A percentile compares a stretch with the other conserved stretches of the same genome.
Evolutionary conservation across 2,888 invertebrate species (phyloP).

Genomic region (Scotopteryx bipunctaria): DNA sequence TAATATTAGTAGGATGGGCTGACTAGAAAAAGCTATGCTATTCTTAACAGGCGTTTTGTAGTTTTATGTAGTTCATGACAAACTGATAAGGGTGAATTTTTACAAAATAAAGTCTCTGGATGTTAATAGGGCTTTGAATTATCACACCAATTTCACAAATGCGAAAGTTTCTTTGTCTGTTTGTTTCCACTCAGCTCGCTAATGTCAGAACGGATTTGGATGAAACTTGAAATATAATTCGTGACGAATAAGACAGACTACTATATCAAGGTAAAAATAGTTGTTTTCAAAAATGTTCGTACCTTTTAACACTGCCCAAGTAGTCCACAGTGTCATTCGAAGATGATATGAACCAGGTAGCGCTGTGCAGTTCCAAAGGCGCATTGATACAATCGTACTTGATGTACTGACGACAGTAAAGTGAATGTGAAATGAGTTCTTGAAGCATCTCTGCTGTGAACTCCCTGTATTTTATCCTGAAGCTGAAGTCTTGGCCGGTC

Average conservation of each 20-base stretch:
- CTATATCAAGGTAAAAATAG: neutral
- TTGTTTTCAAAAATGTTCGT: neutral
- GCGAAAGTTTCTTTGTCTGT: no score
- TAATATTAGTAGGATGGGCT: no score
- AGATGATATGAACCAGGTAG: constrained; percentile 95
- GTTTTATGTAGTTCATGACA: no score
- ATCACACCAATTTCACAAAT: no score
- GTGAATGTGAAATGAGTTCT: constrained; percentile 93
- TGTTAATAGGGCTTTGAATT: no score
- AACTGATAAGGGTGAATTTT: no score
- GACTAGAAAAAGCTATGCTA: no score
- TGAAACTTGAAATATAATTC: neutral
- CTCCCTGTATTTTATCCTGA: constrained; percentile 93
- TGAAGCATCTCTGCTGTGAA: constrained; percentile 96
- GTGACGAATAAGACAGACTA: neutral
- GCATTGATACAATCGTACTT: constrained; percentile 96
- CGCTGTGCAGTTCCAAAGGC: constrained; percentile 92
- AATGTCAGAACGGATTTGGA: no score
- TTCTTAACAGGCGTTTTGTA: no score
- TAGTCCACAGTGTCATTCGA: constrained; percentile 91
- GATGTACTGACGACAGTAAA: constrained; percentile 94
- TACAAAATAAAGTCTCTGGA: no score
- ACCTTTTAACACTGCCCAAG: constrained; percentile 92
- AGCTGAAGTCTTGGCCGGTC: constrained; percentile 91
- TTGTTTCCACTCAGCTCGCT: no score